phyloP scores from a whole-genome alignment of 92 coral and sea anemone genomes.

The Virgularia gustaviana region DNA sequence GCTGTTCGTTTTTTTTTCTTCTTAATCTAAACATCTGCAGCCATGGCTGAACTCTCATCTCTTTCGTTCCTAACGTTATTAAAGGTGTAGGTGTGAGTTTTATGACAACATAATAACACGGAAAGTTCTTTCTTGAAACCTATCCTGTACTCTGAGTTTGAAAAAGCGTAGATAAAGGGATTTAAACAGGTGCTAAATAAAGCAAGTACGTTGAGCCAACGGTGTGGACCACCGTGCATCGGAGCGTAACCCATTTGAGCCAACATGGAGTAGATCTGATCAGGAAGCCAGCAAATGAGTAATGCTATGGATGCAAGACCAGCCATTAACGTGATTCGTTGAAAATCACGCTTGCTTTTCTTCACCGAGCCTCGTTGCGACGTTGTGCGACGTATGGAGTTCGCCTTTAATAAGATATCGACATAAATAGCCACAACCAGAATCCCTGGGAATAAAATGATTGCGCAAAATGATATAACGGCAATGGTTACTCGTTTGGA shows the following conservation, averaged over 20 bases:
- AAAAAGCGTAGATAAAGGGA: conserved; percentile 23
- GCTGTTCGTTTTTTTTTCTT: no score
- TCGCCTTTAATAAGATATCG: conserved; percentile 4
- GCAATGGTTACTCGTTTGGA: conserved; percentile 17
- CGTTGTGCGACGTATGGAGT: neutral
- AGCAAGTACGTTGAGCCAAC: conserved; percentile 29
- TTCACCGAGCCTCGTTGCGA: neutral
- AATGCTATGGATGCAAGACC: conserved; percentile 18
- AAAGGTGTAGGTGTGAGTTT: neutral
- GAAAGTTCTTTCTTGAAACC: conserved; percentile 21
- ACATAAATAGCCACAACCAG: conserved; percentile 8
- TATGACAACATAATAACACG: neutral
- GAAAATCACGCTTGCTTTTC: neutral
- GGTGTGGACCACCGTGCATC: conserved; percentile 2
- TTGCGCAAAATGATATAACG: conserved; percentile 16
- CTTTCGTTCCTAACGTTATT: neutral
- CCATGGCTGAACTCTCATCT: no score
- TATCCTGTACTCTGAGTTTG: conserved; percentile 16
- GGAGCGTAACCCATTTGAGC: conserved; percentile 29
- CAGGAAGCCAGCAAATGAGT: conserved; percentile 28
- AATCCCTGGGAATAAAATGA: conserved; percentile 13
- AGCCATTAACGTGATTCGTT: conserved; percentile 23
- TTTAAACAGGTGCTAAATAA: conserved; percentile 17
- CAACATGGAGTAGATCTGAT: conserved; percentile 24
- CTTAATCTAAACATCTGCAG: no score